Evolutionary conservation across 2,797 vertebrate species (phyloP), one percentile per base, ranked within the genome.

Genomic region (Botia kubotai): DNA sequence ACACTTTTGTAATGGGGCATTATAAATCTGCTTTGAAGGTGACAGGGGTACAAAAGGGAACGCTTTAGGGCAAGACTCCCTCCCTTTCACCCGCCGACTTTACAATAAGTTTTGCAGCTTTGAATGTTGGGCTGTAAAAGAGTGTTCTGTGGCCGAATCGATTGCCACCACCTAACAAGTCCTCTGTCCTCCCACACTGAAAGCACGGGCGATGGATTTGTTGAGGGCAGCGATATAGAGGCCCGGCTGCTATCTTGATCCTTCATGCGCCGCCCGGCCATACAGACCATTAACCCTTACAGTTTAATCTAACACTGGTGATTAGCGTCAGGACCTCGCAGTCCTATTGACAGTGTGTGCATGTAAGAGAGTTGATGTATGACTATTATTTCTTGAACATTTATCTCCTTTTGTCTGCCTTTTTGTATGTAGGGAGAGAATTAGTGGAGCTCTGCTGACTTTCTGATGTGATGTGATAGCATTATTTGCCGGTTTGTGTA

Each of bases 101-200:
- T 87, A 86, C 77, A 87, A 87, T 87, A 87, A 87, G 86, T 87
- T 87, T 84, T 69, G 76, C 52, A 67, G 82, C 82, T 77, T 82
- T 82, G 81, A 85, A 80, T 74, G 79, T 73, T 48, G n/a, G 72
- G 77, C 80, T 79, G 82, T 85, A 85, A 86, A 81, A 83, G 80
- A 82, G 82, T 84, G 79, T 65, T 78, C 71, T 74, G 72, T 78
- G 77, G 72, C 39, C 71, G 70, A 82, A 87, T 87, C 55, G 77
- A 87, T 85, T 85, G 81, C 85, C 66, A 73, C 57, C 62, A 74
- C 70, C 48, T 75, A 77, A 65, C 84, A 77, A 80, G 76, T 78
- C 66, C 82, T 87, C 84, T 82, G 80, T 83, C 84, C 74, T 80
- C 74, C 75, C 69, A 72, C 82, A 78, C 26, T 39, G 70, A 69